Percentiles rank a stretch among this genome's conserved stretches.
Conservation (phyloP, 37 sponge, comb jelly and placozoan species). For the Dysidea cf. avara region DNA sequence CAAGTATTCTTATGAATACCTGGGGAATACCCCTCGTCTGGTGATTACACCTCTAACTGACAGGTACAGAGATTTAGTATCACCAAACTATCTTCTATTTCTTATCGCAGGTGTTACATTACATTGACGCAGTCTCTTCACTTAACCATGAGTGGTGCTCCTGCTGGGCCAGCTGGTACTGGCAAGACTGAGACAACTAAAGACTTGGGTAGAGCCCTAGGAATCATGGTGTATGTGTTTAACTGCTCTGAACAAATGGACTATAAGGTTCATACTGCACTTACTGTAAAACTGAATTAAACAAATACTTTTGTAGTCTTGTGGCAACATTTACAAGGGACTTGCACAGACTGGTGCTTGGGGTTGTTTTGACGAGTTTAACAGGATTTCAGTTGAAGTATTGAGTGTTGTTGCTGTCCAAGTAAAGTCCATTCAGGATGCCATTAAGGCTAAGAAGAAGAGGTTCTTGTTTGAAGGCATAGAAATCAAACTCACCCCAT, state of each 20-base stretch:
- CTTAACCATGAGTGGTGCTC: constrained; percentile 99
- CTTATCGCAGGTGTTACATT: constrained; percentile 88
- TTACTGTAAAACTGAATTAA: neutral
- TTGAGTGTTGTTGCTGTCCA: constrained; percentile 97
- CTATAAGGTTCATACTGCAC: constrained; percentile 71
- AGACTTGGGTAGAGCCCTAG: constrained; percentile 97
- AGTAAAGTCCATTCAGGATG: constrained; percentile 98
- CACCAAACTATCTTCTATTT: neutral
- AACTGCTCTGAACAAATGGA: constrained; percentile 99
- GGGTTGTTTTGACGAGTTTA: constrained; percentile 99
- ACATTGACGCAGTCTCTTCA: constrained; percentile 99
- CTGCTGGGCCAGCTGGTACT: constrained; percentile 99
- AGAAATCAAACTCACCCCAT: constrained; percentile 79
- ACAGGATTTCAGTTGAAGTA: constrained; percentile 97
- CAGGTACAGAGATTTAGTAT: too few species aligned
- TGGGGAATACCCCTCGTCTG: constrained; percentile 95
- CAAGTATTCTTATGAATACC: constrained; percentile 97
- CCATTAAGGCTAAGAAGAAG: constrained; percentile 90
- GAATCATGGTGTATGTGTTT: constrained; percentile 99
- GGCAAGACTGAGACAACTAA: constrained; percentile 99
- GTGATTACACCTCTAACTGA: constrained; percentile 99
- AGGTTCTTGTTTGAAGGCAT: constrained; percentile 91
- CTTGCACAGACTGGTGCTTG: constrained; percentile 97
- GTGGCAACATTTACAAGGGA: constrained; percentile 98
- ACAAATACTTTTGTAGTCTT: constrained; percentile 76